Percentiles rank a stretch among this genome's conserved stretches.
Evolutionary conservation across 1,140 invertebrate species (phyloP).

Genomic region (Hyphantria cunea): DNA sequence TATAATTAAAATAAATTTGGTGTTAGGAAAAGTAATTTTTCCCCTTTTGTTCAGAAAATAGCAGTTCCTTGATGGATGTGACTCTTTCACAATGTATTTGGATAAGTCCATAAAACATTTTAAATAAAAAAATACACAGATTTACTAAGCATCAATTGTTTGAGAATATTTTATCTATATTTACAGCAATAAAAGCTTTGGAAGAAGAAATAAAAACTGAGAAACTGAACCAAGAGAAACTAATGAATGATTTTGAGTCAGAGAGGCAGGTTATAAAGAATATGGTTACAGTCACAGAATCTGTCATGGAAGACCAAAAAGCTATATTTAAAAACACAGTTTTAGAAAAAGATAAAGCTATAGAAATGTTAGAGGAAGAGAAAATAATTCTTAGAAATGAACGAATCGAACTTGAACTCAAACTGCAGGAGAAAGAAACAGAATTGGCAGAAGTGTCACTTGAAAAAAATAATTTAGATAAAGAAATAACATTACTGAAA

Average conservation of each 20-base stretch:
- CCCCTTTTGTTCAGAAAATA: neutral
- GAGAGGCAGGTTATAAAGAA: conserved; percentile 56
- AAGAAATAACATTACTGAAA: conserved; percentile 33
- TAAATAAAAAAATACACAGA: neutral
- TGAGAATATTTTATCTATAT: conserved; percentile 13
- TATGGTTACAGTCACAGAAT: conserved; percentile 58
- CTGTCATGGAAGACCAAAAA: conserved; percentile 62
- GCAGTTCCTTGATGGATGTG: neutral
- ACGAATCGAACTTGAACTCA: conserved; percentile 29
- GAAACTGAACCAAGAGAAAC: conserved; percentile 52
- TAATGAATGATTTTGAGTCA: conserved; percentile 56
- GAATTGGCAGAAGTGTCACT: conserved; percentile 35
- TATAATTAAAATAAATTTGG: no score
- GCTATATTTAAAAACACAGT: conserved; percentile 44
- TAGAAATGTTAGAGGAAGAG: conserved; percentile 40
- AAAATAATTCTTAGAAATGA: conserved; percentile 37
- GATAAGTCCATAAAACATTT: neutral
- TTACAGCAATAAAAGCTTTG: conserved; percentile 51
- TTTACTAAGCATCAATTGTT: no score
- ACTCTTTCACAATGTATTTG: neutral
- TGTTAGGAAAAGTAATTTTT: no score
- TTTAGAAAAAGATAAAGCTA: conserved; percentile 38
- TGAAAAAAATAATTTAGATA: conserved; percentile 39
- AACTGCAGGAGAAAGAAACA: conserved; percentile 42
- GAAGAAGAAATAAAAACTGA: conserved; percentile 50